phyloP scores from a whole-genome alignment of 2,888 invertebrate species.

The Chrysomela aeneicollis region DNA sequence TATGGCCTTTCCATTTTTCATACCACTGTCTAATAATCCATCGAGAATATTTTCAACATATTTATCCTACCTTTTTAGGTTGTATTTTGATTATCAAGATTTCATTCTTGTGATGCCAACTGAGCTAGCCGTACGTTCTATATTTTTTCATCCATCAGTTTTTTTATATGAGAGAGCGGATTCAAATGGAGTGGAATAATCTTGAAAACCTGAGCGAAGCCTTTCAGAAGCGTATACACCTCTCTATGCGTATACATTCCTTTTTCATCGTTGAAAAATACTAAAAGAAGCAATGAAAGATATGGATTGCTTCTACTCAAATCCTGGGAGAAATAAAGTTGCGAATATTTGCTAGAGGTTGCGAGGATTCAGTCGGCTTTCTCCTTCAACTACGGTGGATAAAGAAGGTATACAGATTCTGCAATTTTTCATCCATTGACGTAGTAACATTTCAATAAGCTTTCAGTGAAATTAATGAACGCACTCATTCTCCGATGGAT shows the following conservation, averaged over 20 bases:
- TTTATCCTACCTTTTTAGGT: no score
- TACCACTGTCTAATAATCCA: no score
- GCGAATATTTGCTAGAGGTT: conserved; percentile 31
- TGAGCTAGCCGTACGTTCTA: neutral
- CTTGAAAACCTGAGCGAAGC: neutral
- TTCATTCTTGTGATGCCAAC: no score
- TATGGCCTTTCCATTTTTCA: no score
- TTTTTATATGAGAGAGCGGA: neutral
- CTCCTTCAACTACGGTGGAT: conserved; percentile 38
- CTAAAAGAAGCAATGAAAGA: conserved; percentile 36
- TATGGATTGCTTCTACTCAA: conserved; percentile 40
- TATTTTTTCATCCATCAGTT: neutral
- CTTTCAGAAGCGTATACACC: neutral
- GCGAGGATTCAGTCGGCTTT: conserved; percentile 40
- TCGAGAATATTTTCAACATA: no score
- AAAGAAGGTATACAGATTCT: conserved; percentile 35
- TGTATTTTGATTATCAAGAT: no score
- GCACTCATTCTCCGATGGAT: conserved; percentile 22
- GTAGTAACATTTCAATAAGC: conserved; percentile 41
- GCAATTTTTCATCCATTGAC: conserved; percentile 48
- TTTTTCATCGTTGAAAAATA: conserved; percentile 9
- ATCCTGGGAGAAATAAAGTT: conserved; percentile 27
- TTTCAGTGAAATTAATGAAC: conserved; percentile 41
- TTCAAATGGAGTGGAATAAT: conserved; percentile 1
- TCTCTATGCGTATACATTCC: conserved; percentile 17